Base-by-base conservation (phyloP, 2,113 vertebrate genomes). In the Cromileptes altivelis region DNA sequence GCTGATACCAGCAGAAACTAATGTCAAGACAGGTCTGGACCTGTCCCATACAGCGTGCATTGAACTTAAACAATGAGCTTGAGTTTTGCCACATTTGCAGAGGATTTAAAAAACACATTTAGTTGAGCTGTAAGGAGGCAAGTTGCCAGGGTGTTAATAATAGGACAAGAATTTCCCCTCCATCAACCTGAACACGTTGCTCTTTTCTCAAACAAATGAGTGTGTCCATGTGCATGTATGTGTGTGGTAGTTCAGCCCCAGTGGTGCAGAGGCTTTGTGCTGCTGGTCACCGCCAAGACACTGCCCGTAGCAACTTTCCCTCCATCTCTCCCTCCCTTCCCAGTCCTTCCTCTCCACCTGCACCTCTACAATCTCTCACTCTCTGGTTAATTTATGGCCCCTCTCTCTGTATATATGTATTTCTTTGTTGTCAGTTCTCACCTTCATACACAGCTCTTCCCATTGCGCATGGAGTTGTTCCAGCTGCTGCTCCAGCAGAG, bases 401-500 rank as follows among this genome's bases (percentile, higher is more conserved):
- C 50, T 69, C 63, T 15, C 49, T 25, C 17, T 23, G 3, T 27
- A 30, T 0, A 30, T 30, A 30, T 30, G 0, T 30, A 0, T 63
- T 5, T 37, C 3, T 61, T 33, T 17, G 1, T 33, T 17, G 1
- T 72, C 70, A 15, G 57, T n/a, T 62, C 94, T 95, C 80, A 96
- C 96, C 95, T 95, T 95, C 30, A 57, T 63, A 18, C 94, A 94
- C 53, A 96, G 91, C 84, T 95, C 95, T 87, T 95, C 95, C 95
- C 95, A 96, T 21, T 95, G 97, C 64, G 91, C 75, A 87, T 97
- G 97, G 86, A 99, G 88, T 53, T 95, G 95, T 14, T 97, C 96
- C 37, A 96, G 95, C 85, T 97, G 97, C 88, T 97, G 96, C 89
- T 95, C 90, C 78, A 98, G 92, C 88, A 97, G 93, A 80, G 94